A percentile compares a stretch with the other conserved stretches of the same genome.
Conservation (phyloP, 2,113 vertebrate species). For the Sinocyclocheilus anophthalmus region DNA sequence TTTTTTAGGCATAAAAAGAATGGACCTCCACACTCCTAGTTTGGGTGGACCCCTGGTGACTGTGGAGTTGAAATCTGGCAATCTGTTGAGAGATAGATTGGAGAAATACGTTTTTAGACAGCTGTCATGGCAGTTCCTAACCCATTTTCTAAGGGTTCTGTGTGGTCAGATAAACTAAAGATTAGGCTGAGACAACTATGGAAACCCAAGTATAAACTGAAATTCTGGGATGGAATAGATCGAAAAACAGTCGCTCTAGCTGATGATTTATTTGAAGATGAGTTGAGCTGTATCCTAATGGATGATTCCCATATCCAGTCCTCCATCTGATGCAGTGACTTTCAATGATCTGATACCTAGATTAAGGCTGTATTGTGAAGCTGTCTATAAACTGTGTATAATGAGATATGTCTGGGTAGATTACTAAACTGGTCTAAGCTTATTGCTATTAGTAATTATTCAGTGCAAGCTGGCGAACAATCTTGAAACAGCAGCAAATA, state of each 20-base stretch:
- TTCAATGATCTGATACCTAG: background rate
- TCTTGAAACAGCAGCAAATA: too few relatives aligned
- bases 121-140: background rate
- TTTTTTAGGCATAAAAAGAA: background rate
- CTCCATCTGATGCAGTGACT: background rate
- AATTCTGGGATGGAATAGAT: background rate
- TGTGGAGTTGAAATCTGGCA: conserved; percentile 29
- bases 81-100: background rate
- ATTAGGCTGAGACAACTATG: background rate
- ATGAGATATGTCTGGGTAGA: too few relatives aligned
- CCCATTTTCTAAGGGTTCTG: background rate
- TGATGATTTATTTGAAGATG: background rate
- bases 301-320: background rate
- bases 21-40: conserved; percentile 43
- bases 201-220: background rate
- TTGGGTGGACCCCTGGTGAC: conserved; percentile 42
- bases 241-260: background rate
- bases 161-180: background rate
- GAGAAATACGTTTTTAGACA: background rate
- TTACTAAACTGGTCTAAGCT: too few relatives aligned
- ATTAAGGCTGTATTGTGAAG: background rate
- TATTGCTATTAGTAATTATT: too few relatives aligned
- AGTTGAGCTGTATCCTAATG: background rate
- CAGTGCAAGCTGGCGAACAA: too few relatives aligned
- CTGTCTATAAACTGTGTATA: background rate